Base-by-base conservation (phyloP, 1,140 invertebrate species). In the Halyomorpha halys region DNA sequence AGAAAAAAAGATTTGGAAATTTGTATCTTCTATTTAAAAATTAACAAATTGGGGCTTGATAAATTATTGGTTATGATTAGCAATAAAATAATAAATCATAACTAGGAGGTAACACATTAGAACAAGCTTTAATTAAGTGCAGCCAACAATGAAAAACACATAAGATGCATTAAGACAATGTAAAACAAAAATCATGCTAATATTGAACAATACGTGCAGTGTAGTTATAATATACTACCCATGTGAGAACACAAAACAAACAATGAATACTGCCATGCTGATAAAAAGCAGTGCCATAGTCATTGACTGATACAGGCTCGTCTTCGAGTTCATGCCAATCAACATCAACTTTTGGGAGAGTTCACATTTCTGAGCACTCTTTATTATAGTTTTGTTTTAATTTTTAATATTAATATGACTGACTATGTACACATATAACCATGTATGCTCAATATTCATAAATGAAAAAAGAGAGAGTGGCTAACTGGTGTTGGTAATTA, bases 231-330 rank as follows among this genome's bases (percentile, higher is more conserved):
- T 11, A 56, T 23, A 56, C 18, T 56, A 56, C 53, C 53, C 53
- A 27, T 56, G 53, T 56, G 53, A 56, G 23, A 23, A 56, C 53
- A 56, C 47, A 49, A 18, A 49, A 49, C n/a, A 18, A 49, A 49
- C n/a, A 49, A 49, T 5, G n/a, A 49, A 56, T 9, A 56, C 53
- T 56, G 53, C 53, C 53, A 56, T 56, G 53, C 53, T 56, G 53
- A 56, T 15, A 56, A 56, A 49, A 56, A 56, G 53, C 53, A 16
- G 53, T 23, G 23, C 15, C 18, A 56, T 25, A 56, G 23, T 23
- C 3, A 23, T 56, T 15, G 53, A 23, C 8, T 56, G 15, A 23
- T 56, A 23, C 3, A 25, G 8, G 9, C 23, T 21, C 15, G 23
- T 56, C 23, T 56, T 23, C 53, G 2, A 9, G 5, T 49, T 56